Evolutionary conservation across 2,113 vertebrate genomes (phyloP), one percentile per base, ranked within the genome.

Genomic region (Thalassoma bifasciatum): DNA sequence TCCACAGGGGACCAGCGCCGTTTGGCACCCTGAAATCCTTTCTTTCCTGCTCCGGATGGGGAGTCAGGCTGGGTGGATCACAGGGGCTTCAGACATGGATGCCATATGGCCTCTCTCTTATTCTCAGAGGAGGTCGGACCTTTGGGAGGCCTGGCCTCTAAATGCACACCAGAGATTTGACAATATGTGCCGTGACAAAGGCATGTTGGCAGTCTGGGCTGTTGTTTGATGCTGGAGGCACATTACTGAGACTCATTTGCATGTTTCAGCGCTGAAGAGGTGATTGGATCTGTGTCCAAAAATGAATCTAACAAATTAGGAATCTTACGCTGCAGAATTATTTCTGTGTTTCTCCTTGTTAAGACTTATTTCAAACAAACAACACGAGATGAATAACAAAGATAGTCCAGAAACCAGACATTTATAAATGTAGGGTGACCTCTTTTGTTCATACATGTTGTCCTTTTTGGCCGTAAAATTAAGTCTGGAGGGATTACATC

Each of bases 21-120:
- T 51, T 82, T 86, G 83, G 86, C 85, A 86, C 87, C 85, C 80
- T 79, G 70, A 79, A 78, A 89, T 85, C 88, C 84, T 66, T 77
- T 66, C 75, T 79, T 52, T 73, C 56, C 66, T 74, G 1, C 70
- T 59, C 61, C 49, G 85, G 79, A 89, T 87, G 86, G 73, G 82
- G 84, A 88, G 71, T 84, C 81, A 82, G 83, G 54, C 72, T 59
- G 75, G 70, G 84, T 83, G 83, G 88, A 88, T 91, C 85, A 91
- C 49, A 52, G 81, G 84, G 87, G 88, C 78, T 82, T 67, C 56
- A 67, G 85, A 87, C 80, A 67, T 82, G 79, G 79, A 76, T 88
- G 87, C 92, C 91, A 90, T 91, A 91, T 91, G 92, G 77, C 83
- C 77, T 49, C 54, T 19, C 59, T 52, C 72, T 74, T 81, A 88